These are phyloP conservation scores for Cettia cetti DNA, from an alignment of 2,113 vertebrate species.

Conservation along the genomic window DNA sequence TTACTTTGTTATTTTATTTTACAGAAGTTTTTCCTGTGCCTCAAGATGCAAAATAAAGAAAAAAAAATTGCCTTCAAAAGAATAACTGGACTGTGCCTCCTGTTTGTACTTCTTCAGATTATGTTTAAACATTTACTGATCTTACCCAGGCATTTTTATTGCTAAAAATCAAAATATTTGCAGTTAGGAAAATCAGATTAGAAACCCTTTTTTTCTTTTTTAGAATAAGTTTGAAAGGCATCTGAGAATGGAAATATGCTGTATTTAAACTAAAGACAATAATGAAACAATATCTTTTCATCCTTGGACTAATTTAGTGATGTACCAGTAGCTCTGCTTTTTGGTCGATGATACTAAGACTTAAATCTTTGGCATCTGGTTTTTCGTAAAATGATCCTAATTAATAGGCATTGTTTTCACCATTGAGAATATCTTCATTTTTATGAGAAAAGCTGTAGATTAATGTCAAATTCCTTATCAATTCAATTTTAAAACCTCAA, in stretches of 20 bases:
- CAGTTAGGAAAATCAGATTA: neutral
- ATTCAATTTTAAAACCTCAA: neutral
- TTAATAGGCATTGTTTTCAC: neutral
- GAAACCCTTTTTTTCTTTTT: neutral
- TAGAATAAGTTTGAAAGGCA: neutral
- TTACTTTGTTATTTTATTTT: neutral
- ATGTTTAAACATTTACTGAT: neutral
- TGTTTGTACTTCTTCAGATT: neutral
- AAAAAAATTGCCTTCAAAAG: neutral
- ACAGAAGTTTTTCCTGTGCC: neutral
- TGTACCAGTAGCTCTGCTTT: neutral
- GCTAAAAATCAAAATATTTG: neutral
- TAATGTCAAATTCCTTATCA: neutral
- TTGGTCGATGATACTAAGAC: neutral
- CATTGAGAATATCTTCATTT: neutral
- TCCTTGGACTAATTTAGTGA: neutral
- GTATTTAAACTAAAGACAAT: neutral
- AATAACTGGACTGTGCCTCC: neutral
- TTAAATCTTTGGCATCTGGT: neutral
- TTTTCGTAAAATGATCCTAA: neutral
- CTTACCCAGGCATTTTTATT: neutral
- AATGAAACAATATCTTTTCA: neutral
- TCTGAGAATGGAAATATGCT: neutral
- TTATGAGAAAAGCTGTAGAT: neutral
- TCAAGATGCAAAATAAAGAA: neutral